These are phyloP conservation scores for Calameuta filiformis DNA, from an alignment of 2,888 invertebrate species.

Conservation along the genomic window DNA sequence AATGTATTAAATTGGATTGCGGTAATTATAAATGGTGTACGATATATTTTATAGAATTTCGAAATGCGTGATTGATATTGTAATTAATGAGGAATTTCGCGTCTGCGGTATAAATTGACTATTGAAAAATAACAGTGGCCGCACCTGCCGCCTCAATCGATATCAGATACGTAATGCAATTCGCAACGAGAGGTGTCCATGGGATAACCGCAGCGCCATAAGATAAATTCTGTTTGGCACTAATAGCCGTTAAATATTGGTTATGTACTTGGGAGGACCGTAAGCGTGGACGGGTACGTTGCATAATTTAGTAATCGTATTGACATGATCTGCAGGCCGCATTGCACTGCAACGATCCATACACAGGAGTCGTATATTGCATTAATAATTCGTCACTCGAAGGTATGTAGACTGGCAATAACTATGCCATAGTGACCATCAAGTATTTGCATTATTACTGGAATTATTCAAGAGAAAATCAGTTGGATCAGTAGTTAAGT, in stretches of 20 bases:
- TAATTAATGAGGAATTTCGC: not conserved
- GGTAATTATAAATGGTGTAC: not conserved
- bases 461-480: not conserved
- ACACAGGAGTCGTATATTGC: not conserved
- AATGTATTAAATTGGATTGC: not conserved
- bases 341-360: not conserved
- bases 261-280: slow-evolving; percentile 37
- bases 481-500: not conserved
- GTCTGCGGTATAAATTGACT: not conserved
- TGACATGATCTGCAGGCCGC: slow-evolving; percentile 32
- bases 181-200: not conserved
- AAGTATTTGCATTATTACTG: not conserved
- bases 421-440: not conserved
- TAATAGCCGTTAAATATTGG: slow-evolving; percentile 54
- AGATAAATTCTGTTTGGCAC: slow-evolving; percentile 54
- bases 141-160: slow-evolving; percentile 50
- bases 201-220: slow-evolving; percentile 27
- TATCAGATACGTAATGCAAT: slow-evolving; percentile 42
- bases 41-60: not conserved
- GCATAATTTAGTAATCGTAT: slow-evolving; percentile 44
- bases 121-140: not conserved
- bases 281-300: slow-evolving; percentile 26
- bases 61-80: not conserved
- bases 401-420: too few relatives aligned
- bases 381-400: not conserved